Base-by-base conservation (phyloP, 2,797 vertebrate species). In the Odontamblyopus lacepedii region DNA sequence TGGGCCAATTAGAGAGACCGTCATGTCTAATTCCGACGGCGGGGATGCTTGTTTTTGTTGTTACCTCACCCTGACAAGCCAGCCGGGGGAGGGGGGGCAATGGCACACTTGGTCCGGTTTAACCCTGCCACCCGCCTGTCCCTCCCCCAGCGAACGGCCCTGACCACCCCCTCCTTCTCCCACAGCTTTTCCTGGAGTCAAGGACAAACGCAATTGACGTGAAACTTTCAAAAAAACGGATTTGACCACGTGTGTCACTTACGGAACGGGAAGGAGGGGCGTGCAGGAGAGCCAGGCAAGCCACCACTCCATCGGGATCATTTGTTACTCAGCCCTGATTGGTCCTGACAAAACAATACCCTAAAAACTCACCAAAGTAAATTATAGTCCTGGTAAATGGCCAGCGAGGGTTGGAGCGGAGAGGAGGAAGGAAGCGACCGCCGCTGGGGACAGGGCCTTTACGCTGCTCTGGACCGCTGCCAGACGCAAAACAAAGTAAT, bases 281-380 rank as follows among this genome's bases (percentile, higher is more conserved):
- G 30, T 18, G 12, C n/a, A 56, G 73, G 69, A 63, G 83, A 74
- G 85, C 84, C 79, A 79, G 93, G 92, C 93, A 94, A 93, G 35
- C 94, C 87, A 82, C 91, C 90, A 92, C 95, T 95, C 95, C 92
- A 89, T 91, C 84, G 89, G 91, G 91, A 95, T 96, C 96, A 95
- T 98, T 99, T 97, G 96, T 99, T 98, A 97, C 95, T 96, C 96
- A 95, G 95, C 84, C 91, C 95, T 97, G 96, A 98, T 98, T 98
- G 96, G 96, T 93, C 95, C 94, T 98, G 97, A 99, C 96, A 98
- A 98, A 99, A 99, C 97, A 99, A 98, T 98, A 97, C 96, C 96
- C 96, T 98, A 97, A 98, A 97, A 99, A 98, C 95, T 96, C 95
- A 95, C 94, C 91, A 96, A 98, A 98, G 96, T 98, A 97, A 98